Evolutionary conservation across 2,888 invertebrate genomes (phyloP), one percentile per base, ranked within the genome.

Genomic region (Acrobasis repandana): DNA sequence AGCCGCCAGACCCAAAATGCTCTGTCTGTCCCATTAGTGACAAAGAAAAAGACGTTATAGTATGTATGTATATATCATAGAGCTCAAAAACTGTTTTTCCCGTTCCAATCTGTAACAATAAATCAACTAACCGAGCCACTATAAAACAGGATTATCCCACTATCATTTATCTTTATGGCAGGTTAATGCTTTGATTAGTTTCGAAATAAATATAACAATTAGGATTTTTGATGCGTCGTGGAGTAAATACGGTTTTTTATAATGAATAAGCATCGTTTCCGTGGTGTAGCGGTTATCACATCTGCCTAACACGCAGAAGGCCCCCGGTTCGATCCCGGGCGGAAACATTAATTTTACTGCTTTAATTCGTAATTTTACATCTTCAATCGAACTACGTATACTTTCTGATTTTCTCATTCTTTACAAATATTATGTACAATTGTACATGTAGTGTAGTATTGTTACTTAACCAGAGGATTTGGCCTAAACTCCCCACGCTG

Each of bases 281-380:
- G 95, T 96, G 95, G 95, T 96, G 96, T 96, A 96, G 96, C 95
- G 96, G 96, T 96, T 96, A 96, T 96, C 96, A 96, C 96, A 95
- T 96, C 96, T 95, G 96, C 96, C 95, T 96, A 95, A 96, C 96
- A 96, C 96, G 96, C 96, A 95, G 95, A 96, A 96, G 96, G 96
- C 94, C 96, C 95, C 96, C 95, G 95, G 96, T 96, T 96, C 95
- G 95, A 96, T 95, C 95, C 95, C 95, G 95, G 95, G 95, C 95
- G 95, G 94, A 95, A 95, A 95, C 95, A 95, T 78, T 36, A 1
- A 16, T 52, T 52, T 52, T 52, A 16, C 3, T 50, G 10, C 28
- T 50, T 50, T 28, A 38, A 38, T 14, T 5, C n/a, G n/a, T n/a
- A n/a, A 28, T 28, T 28, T 28, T 28, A 20, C 4, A 3, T 20